phyloP scores from a whole-genome alignment of 92 coral and sea anemone species.

The Micromussa lordhowensis region DNA sequence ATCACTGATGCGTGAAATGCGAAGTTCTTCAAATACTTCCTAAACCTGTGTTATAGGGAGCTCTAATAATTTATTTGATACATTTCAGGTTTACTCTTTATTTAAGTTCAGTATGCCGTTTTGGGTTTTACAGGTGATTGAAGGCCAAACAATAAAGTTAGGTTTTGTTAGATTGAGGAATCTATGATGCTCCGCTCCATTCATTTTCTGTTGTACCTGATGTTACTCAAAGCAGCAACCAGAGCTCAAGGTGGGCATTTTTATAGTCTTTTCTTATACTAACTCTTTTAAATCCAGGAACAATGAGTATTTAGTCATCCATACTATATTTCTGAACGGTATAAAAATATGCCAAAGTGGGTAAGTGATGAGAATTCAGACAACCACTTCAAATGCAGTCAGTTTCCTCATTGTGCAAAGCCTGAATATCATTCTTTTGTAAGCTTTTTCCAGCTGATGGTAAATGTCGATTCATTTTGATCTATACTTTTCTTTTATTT shows the following conservation, averaged over 20 bases:
- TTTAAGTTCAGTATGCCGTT: background rate
- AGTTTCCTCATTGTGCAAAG: background rate
- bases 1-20: too few species aligned
- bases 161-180: background rate
- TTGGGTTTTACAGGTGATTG: background rate
- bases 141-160: background rate
- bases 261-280: background rate
- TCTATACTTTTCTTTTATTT: background rate
- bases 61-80: too few species aligned
- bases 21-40: too few species aligned
- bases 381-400: background rate
- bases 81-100: background rate
- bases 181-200: conserved; percentile 13
- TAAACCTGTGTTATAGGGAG: too few species aligned
- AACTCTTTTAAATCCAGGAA: background rate
- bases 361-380: background rate
- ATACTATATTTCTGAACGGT: background rate
- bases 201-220: conserved; percentile 4
- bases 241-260: conserved; percentile 36
- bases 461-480: background rate
- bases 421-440: background rate
- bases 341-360: too few species aligned
- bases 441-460: background rate
- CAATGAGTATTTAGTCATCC: too few species aligned
- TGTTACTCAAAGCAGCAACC: background rate